Evolutionary conservation across 2,888 invertebrate species (phyloP), one percentile per base, ranked within the genome.

Genomic region (Lasioglossum zephyrum): DNA sequence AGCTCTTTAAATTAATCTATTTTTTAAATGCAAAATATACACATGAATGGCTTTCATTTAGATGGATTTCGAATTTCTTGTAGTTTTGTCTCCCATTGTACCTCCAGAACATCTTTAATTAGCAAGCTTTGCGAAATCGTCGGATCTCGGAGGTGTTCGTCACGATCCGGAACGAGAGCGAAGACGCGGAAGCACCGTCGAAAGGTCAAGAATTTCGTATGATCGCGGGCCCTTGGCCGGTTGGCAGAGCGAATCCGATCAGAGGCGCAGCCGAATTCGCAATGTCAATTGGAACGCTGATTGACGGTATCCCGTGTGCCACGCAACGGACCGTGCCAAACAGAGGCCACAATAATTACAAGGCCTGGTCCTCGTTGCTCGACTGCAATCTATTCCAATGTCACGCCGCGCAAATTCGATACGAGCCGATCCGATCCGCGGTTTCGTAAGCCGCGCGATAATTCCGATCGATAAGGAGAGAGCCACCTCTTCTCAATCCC

Each of bases 201-300:
- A 83, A 31, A 84, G 85, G 84, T 77, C 73, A 80, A 84, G 76
- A 57, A 47, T 73, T 77, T 41, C 5, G 77, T 53, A 70, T 53
- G 49, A n/a, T n/a, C 77, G 70, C 73, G 78, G 60, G 73, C 79
- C 86, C 82, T 85, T 85, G 87, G 81, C 77, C 72, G 66, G 49
- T 85, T 85, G 87, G 81, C 77, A 75, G 57, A 60, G 70, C 66
- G 66, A 31, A 22, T 39, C 36, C 69, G 82, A 86, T 86, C 85
- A 82, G 82, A 82, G 79, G 85, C 44, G 79, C 78, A 77, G 82
- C 90, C 87, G 82, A 89, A 91, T 87, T 90, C 78, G 87, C 85
- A 77, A 84, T 90, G 88, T 87, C 92, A 90, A 92, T 92, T 90
- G 89, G 82, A 89, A 85, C 81, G 86, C 83, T 91, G 91, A 91